phyloP scores from a whole-genome alignment of 2,797 vertebrate species.

The Centropyge bicolor region DNA sequence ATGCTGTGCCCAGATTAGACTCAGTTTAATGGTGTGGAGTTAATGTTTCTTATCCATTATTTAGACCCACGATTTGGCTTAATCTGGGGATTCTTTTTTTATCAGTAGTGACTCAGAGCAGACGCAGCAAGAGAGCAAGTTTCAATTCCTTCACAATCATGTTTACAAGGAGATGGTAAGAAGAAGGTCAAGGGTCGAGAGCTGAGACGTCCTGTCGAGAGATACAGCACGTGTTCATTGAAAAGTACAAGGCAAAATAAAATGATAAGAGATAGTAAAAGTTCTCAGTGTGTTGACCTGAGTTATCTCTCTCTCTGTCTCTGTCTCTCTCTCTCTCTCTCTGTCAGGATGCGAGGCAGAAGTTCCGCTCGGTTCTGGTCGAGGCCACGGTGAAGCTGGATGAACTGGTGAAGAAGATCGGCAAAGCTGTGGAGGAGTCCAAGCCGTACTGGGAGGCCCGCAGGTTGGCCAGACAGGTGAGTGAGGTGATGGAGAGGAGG shows the following conservation, averaged over 20 bases:
- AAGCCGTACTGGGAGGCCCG: constrained; percentile 99
- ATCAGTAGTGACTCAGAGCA: background rate
- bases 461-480: constrained; percentile 92
- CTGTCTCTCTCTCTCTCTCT: background rate
- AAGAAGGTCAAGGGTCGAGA: constrained; percentile 16
- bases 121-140: background rate
- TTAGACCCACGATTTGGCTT: background rate
- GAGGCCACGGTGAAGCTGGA: constrained; percentile 96
- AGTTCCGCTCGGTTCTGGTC: constrained; percentile 93
- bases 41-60: background rate
- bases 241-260: background rate
- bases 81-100: background rate
- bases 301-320: background rate
- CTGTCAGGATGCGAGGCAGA: constrained; percentile 92
- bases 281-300: background rate
- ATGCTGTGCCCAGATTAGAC: constrained; percentile 2
- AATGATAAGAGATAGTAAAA: background rate
- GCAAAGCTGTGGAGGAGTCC: constrained; percentile 95
- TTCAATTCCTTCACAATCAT: constrained; percentile 36
- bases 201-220: background rate
- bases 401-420: constrained; percentile 95
- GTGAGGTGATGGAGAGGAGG: constrained; percentile 21
- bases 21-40: background rate
- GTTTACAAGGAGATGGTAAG: background rate
- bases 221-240: background rate